Evolutionary conservation across 2,113 vertebrate genomes (phyloP), one percentile per base, ranked within the genome.

Genomic region (Athene noctua): DNA sequence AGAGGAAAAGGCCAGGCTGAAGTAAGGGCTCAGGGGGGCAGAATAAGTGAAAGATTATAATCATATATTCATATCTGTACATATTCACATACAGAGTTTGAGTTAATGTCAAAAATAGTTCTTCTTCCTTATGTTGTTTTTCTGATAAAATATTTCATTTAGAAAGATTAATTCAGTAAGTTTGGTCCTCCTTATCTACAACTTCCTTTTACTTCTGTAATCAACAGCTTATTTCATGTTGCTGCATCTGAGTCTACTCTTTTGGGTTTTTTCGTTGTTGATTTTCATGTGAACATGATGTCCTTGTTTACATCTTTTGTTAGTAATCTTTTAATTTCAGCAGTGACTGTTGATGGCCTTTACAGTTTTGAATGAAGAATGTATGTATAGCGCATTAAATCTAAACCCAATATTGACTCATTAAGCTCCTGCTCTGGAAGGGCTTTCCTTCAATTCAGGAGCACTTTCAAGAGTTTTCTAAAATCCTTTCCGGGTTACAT

Each of bases 1-100:
- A 58, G 27, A 29, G 3, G 21, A 13, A 51, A 74, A 70, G 23
- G 10, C 12, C 30, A 49, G 36, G 5, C 22, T 75, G 20, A 57
- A 17, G 9, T 29, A 34, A n/a, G 10, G 23, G 5, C 10, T 73
- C 0, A 11, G 5, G 2, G 57, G 27, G 7, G 15, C 13, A 8
- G 63, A 27, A 62, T 4, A 13, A 59, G 12, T 67, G 23, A 5
- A 59, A 71, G 13, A 25, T 52, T 59, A 7, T 38, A 38, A 32
- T 59, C 7, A 27, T n/a, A 22, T 25, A 13, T 3, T 2, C 36
- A 4, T 74, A 15, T 23, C 47, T 20, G 6, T 52, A 66, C 5
- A 30, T 52, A 36, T 36, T 55, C 16, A 54, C 32, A 40, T 19
- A n/a, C 10, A 66, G 52, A 78, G 16, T 65, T 30, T 58, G 17